phyloP scores from a whole-genome alignment of 2,113 vertebrate genomes.

The Platycercus adscitus region DNA sequence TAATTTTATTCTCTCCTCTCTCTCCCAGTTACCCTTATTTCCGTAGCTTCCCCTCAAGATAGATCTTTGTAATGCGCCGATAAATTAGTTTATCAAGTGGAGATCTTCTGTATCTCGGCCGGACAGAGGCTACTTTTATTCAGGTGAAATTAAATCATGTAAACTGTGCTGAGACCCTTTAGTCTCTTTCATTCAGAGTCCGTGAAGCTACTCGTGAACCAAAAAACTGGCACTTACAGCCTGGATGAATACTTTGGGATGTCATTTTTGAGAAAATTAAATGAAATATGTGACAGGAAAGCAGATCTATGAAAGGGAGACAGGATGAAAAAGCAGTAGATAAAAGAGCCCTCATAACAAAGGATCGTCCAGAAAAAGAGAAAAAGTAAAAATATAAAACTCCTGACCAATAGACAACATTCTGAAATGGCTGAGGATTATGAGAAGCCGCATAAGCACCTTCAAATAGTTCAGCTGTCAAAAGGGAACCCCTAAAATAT shows the following conservation, averaged over 20 bases:
- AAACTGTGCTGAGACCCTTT: neutral
- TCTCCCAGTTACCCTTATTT: neutral
- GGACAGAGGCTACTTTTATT: neutral
- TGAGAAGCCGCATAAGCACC: neutral
- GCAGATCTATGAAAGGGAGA: neutral
- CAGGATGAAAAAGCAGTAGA: neutral
- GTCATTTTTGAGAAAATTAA: neutral
- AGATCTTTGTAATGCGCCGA: neutral
- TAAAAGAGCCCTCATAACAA: neutral
- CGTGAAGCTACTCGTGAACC: neutral
- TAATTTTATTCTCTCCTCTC: neutral
- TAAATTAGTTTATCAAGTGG: neutral
- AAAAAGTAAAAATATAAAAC: neutral
- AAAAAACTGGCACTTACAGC: neutral
- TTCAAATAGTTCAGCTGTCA: neutral
- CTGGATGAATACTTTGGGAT: neutral
- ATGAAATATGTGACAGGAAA: neutral
- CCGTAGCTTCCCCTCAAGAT: neutral
- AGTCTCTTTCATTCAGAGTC: neutral
- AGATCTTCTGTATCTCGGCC: neutral
- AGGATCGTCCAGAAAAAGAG: neutral
- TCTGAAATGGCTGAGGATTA: neutral
- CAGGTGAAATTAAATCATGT: neutral
- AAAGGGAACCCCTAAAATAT: neutral
- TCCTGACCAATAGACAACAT: accelerated